Percentiles rank a stretch among this genome's conserved stretches.
phyloP scores from a whole-genome alignment of 2,888 invertebrate genomes.

The Colostygia pectinataria region DNA sequence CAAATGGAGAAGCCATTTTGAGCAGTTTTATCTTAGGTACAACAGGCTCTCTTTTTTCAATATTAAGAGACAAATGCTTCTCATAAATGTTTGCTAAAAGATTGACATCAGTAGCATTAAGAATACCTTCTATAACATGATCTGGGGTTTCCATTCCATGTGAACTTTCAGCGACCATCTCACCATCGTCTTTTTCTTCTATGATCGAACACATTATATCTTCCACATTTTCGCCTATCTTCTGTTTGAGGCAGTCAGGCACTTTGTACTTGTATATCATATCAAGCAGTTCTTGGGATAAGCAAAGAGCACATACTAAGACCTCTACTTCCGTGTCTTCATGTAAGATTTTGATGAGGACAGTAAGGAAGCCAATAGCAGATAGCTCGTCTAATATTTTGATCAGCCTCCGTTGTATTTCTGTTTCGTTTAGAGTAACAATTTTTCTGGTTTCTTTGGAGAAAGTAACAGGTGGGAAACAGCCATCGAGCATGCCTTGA shows the following conservation, averaged over 20 bases:
- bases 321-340: conserved; percentile 89
- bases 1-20: conserved; percentile 72
- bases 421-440: conserved; percentile 86
- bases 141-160: conserved; percentile 51
- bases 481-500: conserved; percentile 93
- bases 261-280: conserved; percentile 84
- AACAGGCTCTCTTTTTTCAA: conserved; percentile 45
- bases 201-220: conserved; percentile 52
- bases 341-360: conserved; percentile 85
- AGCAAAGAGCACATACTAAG: conserved; percentile 82
- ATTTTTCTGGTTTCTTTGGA: conserved; percentile 91
- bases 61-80: conserved; percentile 66
- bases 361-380: conserved; percentile 86
- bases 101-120: conserved; percentile 84
- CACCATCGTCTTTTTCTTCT: conserved; percentile 42
- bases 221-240: conserved; percentile 47
- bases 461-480: conserved; percentile 90
- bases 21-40: conserved; percentile 53
- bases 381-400: conserved; percentile 87
- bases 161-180: conserved; percentile 39
- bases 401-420: conserved; percentile 85
- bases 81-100: conserved; percentile 85
- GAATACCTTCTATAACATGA: conserved; percentile 86
- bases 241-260: conserved; percentile 50
- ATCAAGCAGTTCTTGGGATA: conserved; percentile 78